phyloP scores from a whole-genome alignment of 2,797 vertebrate species.

The Hypotaenidia okinawae region DNA sequence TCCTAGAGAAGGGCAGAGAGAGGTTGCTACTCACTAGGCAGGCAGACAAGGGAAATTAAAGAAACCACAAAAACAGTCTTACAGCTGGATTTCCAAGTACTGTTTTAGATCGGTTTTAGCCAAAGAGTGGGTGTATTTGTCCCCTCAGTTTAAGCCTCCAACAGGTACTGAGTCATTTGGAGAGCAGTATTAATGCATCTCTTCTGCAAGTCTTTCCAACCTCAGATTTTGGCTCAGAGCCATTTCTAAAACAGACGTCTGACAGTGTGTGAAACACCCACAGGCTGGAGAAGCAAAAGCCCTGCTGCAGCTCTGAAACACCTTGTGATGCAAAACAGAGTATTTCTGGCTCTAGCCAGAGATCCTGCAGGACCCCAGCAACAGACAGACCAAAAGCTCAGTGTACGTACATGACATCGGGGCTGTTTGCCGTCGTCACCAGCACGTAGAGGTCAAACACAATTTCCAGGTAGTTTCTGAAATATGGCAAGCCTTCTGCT shows the following conservation, averaged over 20 bases:
- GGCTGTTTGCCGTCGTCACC: conserved; percentile 93
- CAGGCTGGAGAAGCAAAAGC: background rate
- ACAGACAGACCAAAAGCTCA: background rate
- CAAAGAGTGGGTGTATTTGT: too few species aligned
- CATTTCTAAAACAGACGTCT: background rate
- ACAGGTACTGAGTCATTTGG: background rate
- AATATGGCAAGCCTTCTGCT: conserved; percentile 83
- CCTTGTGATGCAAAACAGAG: background rate
- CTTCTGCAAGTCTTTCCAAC: background rate
- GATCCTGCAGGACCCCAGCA: background rate
- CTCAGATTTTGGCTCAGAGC: background rate
- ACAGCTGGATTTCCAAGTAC: background rate
- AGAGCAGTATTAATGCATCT: background rate
- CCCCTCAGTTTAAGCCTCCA: background rate
- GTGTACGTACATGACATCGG: conserved; percentile 89
- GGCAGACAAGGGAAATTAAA: background rate
- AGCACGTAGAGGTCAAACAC: conserved; percentile 92
- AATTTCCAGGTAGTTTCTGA: conserved; percentile 87
- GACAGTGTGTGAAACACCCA: background rate
- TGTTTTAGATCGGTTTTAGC: background rate
- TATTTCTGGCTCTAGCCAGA: background rate
- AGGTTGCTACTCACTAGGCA: background rate
- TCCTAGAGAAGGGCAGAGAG: conserved; percentile 78
- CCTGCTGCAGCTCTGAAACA: background rate
- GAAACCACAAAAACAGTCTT: background rate